These are phyloP conservation scores for Dimorphilus gyrociliatus DNA, from an alignment of 2,888 invertebrate species.

Conservation along the genomic window DNA sequence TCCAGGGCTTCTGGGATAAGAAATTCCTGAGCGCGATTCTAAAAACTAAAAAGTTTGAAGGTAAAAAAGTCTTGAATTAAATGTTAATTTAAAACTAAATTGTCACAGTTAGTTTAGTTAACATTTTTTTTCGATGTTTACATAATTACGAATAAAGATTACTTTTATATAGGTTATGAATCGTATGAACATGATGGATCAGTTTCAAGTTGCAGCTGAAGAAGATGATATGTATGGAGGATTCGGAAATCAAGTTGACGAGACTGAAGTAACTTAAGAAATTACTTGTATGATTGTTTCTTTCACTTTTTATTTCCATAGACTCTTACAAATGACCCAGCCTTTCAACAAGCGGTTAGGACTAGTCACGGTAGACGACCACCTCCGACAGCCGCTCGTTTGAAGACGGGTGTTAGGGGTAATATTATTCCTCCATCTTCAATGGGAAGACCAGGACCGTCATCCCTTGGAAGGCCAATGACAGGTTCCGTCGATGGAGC, in stretches of 20 bases:
- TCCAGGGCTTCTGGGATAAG: no score
- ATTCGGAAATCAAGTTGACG: conserved; percentile 34
- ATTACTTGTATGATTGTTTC: not conserved
- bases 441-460: no score
- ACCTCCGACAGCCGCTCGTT: conserved; percentile 28
- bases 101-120: no score
- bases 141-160: no score
- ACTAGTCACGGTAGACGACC: conserved; percentile 55
- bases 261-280: conserved; percentile 23
- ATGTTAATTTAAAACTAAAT: no score
- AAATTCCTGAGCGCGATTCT: no score
- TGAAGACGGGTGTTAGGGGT: conserved; percentile 14
- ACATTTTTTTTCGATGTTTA: no score
- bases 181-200: conserved; percentile 30
- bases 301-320: conserved; percentile 25
- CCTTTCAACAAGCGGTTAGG: conserved; percentile 58
- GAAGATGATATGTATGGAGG: conserved; percentile 35
- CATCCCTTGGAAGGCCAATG: conserved; percentile 19
- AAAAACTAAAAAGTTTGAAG: no score
- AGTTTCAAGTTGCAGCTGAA: conserved; percentile 32
- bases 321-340: conserved; percentile 53
- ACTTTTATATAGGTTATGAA: no score
- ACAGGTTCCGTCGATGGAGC: conserved; percentile 29
- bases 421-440: conserved; percentile 20
- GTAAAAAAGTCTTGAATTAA: no score